These are phyloP conservation scores for Glyptemys insculpta DNA, from an alignment of 2,797 vertebrate genomes.

Conservation along the genomic window DNA sequence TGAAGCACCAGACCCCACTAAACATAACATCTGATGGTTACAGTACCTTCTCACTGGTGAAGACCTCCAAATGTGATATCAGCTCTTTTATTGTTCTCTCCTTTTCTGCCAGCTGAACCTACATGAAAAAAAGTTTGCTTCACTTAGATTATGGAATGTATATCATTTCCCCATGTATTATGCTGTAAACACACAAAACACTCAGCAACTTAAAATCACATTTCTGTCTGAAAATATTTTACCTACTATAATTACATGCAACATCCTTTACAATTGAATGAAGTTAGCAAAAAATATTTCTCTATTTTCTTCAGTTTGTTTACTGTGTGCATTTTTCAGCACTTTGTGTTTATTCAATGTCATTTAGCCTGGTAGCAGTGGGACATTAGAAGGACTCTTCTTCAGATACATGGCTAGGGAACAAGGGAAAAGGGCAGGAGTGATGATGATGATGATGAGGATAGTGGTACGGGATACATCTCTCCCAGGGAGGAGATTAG, in stretches of 20 bases:
- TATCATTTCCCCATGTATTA: not conserved
- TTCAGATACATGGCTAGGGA: not conserved
- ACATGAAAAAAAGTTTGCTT: slow-evolving; percentile 41
- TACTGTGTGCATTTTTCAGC: not conserved
- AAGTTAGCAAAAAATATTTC: not conserved
- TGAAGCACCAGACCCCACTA: not conserved
- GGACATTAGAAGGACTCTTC: not conserved
- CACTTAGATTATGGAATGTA: not conserved
- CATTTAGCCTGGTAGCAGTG: not conserved
- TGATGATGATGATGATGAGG: accelerated
- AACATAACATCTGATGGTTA: not conserved
- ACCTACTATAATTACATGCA: not conserved
- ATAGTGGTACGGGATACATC: not conserved
- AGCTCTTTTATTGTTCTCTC: slow-evolving; percentile 92
- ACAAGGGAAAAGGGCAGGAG: not conserved
- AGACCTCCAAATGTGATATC: slow-evolving; percentile 86
- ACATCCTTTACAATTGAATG: not conserved
- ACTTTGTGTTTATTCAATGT: not conserved
- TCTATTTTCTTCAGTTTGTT: not conserved
- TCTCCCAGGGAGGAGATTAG: not conserved
- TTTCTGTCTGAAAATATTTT: not conserved
- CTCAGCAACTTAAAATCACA: not conserved
- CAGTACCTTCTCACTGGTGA: slow-evolving; percentile 89
- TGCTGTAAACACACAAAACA: not conserved
- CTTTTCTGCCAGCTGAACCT: slow-evolving; percentile 95